These are phyloP conservation scores for Pterocles orientalis DNA, from an alignment of 2,113 vertebrate species.

Conservation along the genomic window DNA sequence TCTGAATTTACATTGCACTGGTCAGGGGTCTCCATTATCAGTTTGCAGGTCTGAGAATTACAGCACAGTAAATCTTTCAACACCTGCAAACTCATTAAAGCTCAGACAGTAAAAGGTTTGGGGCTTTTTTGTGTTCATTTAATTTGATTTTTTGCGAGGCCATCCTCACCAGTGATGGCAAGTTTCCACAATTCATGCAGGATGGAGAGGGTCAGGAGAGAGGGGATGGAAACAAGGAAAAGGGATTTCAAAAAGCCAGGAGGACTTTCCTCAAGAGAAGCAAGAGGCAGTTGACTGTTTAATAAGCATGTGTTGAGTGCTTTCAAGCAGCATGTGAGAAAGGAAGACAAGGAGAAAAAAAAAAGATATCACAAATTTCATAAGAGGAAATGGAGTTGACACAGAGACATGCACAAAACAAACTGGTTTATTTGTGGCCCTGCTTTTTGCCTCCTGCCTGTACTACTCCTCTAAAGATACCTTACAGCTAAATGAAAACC, in stretches of 20 bases:
- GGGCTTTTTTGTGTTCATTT: conserved; percentile 39
- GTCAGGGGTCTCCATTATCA: conserved; percentile 78
- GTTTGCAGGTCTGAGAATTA: conserved; percentile 78
- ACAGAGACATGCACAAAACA: conserved; percentile 28
- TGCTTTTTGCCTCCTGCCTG: conserved; percentile 5
- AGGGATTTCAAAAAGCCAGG: conserved; percentile 46
- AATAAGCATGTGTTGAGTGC: conserved; percentile 25
- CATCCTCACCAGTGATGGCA: conserved; percentile 70
- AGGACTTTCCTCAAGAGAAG: conserved; percentile 54
- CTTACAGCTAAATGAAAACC: conserved; percentile 62
- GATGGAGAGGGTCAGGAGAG: neutral
- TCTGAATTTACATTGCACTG: conserved; percentile 78
- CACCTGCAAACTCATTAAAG: conserved; percentile 78
- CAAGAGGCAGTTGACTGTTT: conserved; percentile 37
- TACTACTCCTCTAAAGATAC: conserved; percentile 53
- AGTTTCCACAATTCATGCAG: conserved; percentile 62
- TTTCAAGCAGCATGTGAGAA: conserved; percentile 19
- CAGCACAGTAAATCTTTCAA: conserved; percentile 78
- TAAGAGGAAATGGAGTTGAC: conserved; percentile 46
- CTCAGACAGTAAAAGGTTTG: conserved; percentile 62
- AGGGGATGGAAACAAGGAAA: conserved; percentile 17
- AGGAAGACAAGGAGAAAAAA: neutral
- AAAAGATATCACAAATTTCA: neutral
- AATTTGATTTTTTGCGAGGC: conserved; percentile 69
- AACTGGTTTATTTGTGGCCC: conserved; percentile 3